Evolutionary conservation across 2,888 invertebrate genomes (phyloP), one percentile per base, ranked within the genome.

Genomic region (Watsonalla cultraria): DNA sequence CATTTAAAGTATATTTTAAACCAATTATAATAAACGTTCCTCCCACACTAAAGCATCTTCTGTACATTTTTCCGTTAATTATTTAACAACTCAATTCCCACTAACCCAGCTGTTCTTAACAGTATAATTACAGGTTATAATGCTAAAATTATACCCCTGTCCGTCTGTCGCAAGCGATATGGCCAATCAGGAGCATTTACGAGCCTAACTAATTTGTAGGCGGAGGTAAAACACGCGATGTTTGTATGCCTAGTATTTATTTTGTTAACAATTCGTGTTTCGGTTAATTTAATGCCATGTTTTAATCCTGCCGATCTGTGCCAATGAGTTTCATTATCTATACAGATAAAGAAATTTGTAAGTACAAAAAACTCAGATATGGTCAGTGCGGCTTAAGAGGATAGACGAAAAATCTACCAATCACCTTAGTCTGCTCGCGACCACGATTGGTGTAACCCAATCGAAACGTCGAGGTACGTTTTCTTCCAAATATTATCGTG

Each of bases 191-290:
- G 9, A 49, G 39, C 14, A 8, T 11, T 35, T 49, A 15, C 11
- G 11, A 49, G 37, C 37, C 35, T 11, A 6, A 2, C 35, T 49
- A 49, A 49, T 13, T 37, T 4, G 49, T 49, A 15, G 49, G 49
- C 49, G 49, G 37, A 33, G 37, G 34, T 11, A 34, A 37, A 35
- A 37, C 46, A 35, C 14, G 46, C 49, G 15, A 49, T 39, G 24
- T 24, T 24, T 24, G 24, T 24, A 24, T 24, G 24, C 24, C 24
- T 24, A 24, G 24, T 24, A 37, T 35, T 48, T 42, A 42, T 11
- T 42, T 42, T 37, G 37, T 37, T 37, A 37, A 37, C 33, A 50
- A 46, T 51, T 52, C 52, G 59, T 48, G 53, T 58, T 61, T 42
- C 42, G 5, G 11, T 42, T 42, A 11, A 42, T 8, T 42, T 8